Evolutionary conservation across 2,888 invertebrate species (phyloP).

Genomic region (Tinea semifulvella): DNA sequence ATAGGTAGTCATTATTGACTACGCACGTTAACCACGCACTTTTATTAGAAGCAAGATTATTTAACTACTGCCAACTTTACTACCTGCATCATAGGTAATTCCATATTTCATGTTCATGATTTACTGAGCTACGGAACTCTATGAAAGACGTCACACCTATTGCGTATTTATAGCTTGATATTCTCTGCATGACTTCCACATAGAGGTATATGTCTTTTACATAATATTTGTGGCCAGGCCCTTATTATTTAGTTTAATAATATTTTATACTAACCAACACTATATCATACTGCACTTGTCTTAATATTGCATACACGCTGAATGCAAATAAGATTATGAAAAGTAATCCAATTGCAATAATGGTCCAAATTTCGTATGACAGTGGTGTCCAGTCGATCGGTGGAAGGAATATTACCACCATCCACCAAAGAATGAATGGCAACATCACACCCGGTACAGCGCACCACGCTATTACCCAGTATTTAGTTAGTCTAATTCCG

Average conservation of each 20-base stretch:
- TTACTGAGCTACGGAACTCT: no score
- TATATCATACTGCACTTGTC: slow-evolving; percentile 45
- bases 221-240: no score
- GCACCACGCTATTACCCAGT: slow-evolving; percentile 46
- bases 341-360: slow-evolving; percentile 22
- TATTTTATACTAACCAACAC: slow-evolving; percentile 22
- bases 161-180: no score
- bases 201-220: background rate
- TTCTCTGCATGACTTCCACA: no score
- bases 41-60: no score
- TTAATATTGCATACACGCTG: slow-evolving; percentile 31
- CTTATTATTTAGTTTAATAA: no score
- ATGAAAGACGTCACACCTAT: no score
- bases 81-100: no score
- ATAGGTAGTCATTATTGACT: no score
- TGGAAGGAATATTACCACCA: slow-evolving; percentile 21
- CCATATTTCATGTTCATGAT: no score
- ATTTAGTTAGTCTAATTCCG: slow-evolving; percentile 27
- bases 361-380: slow-evolving; percentile 29
- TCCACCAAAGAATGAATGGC: slow-evolving; percentile 39
- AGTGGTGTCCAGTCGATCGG: slow-evolving; percentile 27
- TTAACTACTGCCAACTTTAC: no score
- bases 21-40: no score
- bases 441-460: slow-evolving; percentile 29
- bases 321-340: slow-evolving; percentile 26